Evolutionary conservation across 2,888 invertebrate species (phyloP).

Genomic region (Euspilapteryx auroguttella): DNA sequence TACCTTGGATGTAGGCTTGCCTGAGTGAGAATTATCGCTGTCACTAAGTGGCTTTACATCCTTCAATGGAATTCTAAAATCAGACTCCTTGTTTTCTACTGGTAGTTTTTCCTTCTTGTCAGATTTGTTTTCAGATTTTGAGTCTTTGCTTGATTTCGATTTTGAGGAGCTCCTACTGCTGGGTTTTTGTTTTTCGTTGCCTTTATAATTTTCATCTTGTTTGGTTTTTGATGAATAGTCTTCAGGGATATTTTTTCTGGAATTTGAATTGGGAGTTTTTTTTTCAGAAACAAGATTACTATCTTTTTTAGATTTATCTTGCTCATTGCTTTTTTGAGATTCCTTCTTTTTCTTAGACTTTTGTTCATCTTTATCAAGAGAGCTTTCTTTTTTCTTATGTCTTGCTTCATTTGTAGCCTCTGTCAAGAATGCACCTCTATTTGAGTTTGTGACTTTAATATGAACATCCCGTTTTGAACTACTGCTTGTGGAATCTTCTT

Average conservation of each 20-base stretch:
- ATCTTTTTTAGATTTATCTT: too few species aligned
- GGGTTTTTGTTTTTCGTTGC: conserved; percentile 5
- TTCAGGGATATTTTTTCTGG: too few species aligned
- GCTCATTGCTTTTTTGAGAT: conserved; percentile 4
- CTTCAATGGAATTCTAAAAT: conserved; percentile 7
- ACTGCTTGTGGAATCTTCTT: conserved; percentile 6
- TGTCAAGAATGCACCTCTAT: conserved; percentile 59
- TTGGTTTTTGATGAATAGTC: too few species aligned
- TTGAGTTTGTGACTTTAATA: conserved; percentile 51
- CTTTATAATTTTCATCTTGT: too few species aligned
- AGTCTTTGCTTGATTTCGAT: background rate
- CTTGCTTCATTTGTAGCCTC: conserved; percentile 19
- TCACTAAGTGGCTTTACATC: conserved; percentile 19
- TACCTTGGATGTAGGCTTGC: conserved; percentile 31
- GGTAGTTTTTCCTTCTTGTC: conserved; percentile 11
- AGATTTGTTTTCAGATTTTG: background rate
- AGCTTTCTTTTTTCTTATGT: conserved; percentile 19
- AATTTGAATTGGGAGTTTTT: conserved; percentile 5
- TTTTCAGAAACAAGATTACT: background rate
- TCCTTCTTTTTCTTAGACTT: conserved; percentile 5
- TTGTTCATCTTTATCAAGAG: conserved; percentile 3
- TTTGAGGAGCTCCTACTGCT: background rate
- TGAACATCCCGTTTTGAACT: conserved; percentile 16
- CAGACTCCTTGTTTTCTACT: conserved; percentile 14
- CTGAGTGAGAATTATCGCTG: conserved; percentile 17